Percentiles rank a stretch among this genome's conserved stretches.
These are phyloP conservation scores for Magallana angulata DNA, from an alignment of 1,140 invertebrate species.

Conservation along the genomic window DNA sequence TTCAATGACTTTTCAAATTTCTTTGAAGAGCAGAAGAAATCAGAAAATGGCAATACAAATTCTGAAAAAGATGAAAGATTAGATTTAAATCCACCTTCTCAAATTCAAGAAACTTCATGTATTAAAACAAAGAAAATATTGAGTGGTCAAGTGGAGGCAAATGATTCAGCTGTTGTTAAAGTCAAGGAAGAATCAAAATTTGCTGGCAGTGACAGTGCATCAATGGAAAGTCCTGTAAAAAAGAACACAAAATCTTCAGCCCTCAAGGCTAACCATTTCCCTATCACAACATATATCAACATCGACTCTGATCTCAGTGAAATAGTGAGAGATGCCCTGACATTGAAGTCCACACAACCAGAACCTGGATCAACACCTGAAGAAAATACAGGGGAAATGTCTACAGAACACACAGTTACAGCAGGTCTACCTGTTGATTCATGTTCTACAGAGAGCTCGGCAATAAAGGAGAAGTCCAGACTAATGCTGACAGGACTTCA, in stretches of 20 bases:
- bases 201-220: background rate
- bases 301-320: slow-evolving; percentile 34
- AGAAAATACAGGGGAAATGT: slow-evolving; percentile 11
- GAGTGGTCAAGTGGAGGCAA: background rate
- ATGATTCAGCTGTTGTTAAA: background rate
- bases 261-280: slow-evolving; percentile 12
- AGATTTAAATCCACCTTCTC: background rate
- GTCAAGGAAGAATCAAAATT: background rate
- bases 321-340: background rate
- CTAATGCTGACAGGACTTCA: slow-evolving; percentile 74
- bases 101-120: background rate
- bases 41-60: background rate
- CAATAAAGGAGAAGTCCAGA: slow-evolving; percentile 5
- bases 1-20: background rate
- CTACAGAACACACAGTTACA: background rate
- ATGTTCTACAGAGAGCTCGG: slow-evolving; percentile 3
- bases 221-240: background rate
- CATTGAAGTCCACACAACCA: too few relatives aligned
- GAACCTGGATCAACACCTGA: background rate
- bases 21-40: background rate
- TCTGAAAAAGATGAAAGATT: background rate
- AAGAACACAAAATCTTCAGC: background rate
- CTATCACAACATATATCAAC: slow-evolving; percentile 27
- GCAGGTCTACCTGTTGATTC: background rate
- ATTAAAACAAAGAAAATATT: background rate